Evolutionary conservation across 2,113 vertebrate genomes (phyloP).

Genomic region (Thomomys bottae): DNA sequence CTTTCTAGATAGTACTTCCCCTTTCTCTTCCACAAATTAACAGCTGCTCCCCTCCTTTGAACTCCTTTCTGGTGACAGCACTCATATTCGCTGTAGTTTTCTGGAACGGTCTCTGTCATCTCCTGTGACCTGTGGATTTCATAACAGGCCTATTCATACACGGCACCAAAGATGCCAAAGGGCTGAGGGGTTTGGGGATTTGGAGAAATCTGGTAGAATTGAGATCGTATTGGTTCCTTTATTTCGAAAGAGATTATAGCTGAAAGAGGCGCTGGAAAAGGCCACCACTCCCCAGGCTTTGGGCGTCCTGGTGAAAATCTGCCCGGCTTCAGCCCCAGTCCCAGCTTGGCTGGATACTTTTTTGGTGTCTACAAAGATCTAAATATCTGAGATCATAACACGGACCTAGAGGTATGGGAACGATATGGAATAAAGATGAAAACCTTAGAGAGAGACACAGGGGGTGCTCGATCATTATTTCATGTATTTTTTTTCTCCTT

Average conservation of each 20-base stretch:
- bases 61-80: neutral
- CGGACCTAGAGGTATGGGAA: neutral
- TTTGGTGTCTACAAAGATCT: neutral
- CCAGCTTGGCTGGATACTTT: neutral
- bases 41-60: neutral
- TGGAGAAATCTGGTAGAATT: neutral
- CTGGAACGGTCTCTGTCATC: neutral
- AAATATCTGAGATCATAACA: neutral
- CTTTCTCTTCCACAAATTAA: neutral
- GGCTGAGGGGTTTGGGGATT: too few species aligned
- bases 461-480: neutral
- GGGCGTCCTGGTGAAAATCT: neutral
- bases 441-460: neutral
- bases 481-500: neutral
- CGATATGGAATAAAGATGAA: neutral
- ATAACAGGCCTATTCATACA: neutral
- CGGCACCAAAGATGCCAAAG: neutral
- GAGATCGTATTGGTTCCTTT: neutral
- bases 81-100: neutral
- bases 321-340: neutral
- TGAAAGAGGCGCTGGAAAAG: neutral
- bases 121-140: neutral
- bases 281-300: neutral
- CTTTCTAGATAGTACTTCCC: neutral
- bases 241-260: conserved; percentile 32